phyloP scores from a whole-genome alignment of 2,888 invertebrate species.

The Idaea straminata region DNA sequence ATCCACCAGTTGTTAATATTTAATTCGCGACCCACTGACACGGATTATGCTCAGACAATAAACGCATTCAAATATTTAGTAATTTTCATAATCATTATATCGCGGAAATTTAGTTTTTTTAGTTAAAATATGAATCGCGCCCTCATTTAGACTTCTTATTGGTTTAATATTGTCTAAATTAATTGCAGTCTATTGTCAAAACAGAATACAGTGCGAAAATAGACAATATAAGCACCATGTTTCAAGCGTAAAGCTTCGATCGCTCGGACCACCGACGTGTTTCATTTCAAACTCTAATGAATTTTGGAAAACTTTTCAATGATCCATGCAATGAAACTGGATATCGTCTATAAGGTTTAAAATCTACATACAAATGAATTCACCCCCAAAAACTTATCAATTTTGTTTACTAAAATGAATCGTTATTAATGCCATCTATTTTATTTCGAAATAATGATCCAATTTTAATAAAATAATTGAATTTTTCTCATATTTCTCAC shows the following conservation, averaged over 20 bases:
- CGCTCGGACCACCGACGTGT: neutral
- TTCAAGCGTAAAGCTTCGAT: neutral
- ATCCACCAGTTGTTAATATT: conserved; percentile 33
- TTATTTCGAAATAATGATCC: neutral
- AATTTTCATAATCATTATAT: too few species aligned
- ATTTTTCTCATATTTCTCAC: neutral
- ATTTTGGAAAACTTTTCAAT: neutral
- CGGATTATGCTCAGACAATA: conserved; percentile 38
- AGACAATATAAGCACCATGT: neutral
- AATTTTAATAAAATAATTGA: neutral
- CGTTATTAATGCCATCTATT: neutral
- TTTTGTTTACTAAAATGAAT: neutral
- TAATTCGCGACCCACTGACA: conserved; percentile 42
- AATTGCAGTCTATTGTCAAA: neutral
- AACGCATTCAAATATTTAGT: conserved; percentile 30
- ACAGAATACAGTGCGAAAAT: neutral
- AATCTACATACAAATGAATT: neutral
- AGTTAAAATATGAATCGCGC: conserved; percentile 17
- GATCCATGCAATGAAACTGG: neutral
- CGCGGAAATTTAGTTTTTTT: too few species aligned
- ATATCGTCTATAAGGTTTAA: neutral
- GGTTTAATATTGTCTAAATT: neutral
- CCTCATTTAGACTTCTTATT: neutral
- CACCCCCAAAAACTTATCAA: neutral
- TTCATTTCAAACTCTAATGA: neutral